Evolutionary conservation across 2,797 vertebrate species (phyloP).

Genomic region (Cottoperca gobio): DNA sequence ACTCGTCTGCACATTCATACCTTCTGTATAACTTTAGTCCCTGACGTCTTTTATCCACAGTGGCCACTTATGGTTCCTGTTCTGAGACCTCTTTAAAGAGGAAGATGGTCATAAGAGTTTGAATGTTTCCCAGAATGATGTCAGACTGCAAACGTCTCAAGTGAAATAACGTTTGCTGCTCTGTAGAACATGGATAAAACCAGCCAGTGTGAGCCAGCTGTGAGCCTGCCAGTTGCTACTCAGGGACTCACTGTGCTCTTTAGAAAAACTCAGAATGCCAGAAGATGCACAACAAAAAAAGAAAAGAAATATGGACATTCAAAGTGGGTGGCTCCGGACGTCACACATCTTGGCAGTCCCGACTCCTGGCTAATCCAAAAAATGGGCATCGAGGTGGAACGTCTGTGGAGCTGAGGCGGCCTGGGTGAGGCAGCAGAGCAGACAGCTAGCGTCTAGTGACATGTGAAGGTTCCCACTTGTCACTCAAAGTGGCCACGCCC

Average conservation of each 20-base stretch:
- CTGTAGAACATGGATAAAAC: slow-evolving; percentile 18
- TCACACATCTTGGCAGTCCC: too few relatives aligned
- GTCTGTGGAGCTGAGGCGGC: too few relatives aligned
- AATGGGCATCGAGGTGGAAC: too few relatives aligned
- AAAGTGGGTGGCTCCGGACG: too few relatives aligned
- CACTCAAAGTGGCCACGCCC: too few relatives aligned
- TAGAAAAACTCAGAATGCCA: background rate
- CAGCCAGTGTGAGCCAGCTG: slow-evolving; percentile 28
- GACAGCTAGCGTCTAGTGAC: too few relatives aligned
- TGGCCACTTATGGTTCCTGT: background rate
- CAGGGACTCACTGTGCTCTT: slow-evolving; percentile 9
- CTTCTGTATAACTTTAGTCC: background rate
- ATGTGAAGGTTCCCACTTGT: too few relatives aligned
- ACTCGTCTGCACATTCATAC: background rate
- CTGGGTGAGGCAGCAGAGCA: too few relatives aligned
- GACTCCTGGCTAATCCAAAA: too few relatives aligned
- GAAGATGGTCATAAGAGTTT: background rate
- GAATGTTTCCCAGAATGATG: slow-evolving; percentile 25
- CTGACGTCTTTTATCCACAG: background rate
- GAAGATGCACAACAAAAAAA: background rate
- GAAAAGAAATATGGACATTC: too few relatives aligned
- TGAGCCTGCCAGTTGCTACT: slow-evolving; percentile 22
- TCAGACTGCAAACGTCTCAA: slow-evolving; percentile 30
- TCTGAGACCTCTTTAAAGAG: slow-evolving; percentile 7
- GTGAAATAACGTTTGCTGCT: slow-evolving; percentile 28